phyloP scores from a whole-genome alignment of 2,113 vertebrate species.

The Reinhardtius hippoglossoides region DNA sequence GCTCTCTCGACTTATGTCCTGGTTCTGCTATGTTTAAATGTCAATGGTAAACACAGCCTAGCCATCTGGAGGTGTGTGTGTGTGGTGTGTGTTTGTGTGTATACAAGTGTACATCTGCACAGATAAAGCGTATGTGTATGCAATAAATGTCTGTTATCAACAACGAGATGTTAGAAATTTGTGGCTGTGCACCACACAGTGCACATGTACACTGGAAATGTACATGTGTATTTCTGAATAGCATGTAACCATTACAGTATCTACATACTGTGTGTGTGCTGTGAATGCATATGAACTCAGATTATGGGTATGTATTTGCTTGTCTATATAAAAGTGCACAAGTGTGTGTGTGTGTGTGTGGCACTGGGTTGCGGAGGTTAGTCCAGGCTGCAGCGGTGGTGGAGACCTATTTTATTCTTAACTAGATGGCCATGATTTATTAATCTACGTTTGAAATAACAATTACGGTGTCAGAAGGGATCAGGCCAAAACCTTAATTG shows the following conservation, averaged over 20 bases:
- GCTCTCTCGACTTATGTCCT: constrained; percentile 11
- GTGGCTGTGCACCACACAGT: too few relatives aligned
- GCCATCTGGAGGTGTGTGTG: constrained; percentile 9
- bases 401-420: constrained; percentile 91
- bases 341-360: constrained; percentile 20
- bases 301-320: neutral
- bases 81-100: neutral
- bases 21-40: constrained; percentile 45
- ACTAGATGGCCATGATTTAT: constrained; percentile 93
- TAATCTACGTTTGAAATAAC: constrained; percentile 95
- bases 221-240: constrained; percentile 55
- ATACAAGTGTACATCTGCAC: neutral
- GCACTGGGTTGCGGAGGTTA: constrained; percentile 79
- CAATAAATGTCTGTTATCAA: too few relatives aligned
- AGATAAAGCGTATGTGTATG: too few relatives aligned
- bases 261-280: neutral
- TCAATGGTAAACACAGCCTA: constrained; percentile 39
- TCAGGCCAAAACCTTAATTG: constrained; percentile 91
- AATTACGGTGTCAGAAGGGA: constrained; percentile 90
- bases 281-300: too few relatives aligned
- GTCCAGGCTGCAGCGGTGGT: constrained; percentile 64
- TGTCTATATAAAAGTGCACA: too few relatives aligned
- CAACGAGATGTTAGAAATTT: too few relatives aligned
- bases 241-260: neutral
- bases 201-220: too few relatives aligned